Conservation (phyloP, 2,888 invertebrate species). For the Rhingia rostrata region DNA sequence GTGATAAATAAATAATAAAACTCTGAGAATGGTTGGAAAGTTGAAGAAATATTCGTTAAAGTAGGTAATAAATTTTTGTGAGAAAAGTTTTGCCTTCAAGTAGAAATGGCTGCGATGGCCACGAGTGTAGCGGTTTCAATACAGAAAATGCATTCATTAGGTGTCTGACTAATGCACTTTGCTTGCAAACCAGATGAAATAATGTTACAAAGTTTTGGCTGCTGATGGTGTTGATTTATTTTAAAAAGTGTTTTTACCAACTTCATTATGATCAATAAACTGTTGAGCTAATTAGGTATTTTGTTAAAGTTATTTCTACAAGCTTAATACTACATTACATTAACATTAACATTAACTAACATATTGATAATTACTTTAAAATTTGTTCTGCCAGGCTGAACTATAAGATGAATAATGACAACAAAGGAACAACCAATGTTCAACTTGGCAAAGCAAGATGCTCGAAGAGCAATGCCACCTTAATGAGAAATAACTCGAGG, state of each 20-base stretch:
- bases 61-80: slow-evolving; percentile 70
- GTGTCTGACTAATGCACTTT: slow-evolving; percentile 60
- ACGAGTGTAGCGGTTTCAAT: slow-evolving; percentile 32
- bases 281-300: too few relatives aligned
- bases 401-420: too few relatives aligned
- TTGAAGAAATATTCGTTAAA: slow-evolving; percentile 59
- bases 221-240: slow-evolving; percentile 1
- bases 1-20: not conserved
- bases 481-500: too few relatives aligned
- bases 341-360: too few relatives aligned
- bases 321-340: too few relatives aligned
- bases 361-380: too few relatives aligned
- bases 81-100: slow-evolving; percentile 46
- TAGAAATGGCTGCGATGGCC: not conserved
- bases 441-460: too few relatives aligned
- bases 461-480: too few relatives aligned
- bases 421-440: too few relatives aligned
- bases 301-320: too few relatives aligned
- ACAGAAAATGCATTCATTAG: slow-evolving; percentile 61
- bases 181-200: slow-evolving; percentile 26
- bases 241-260: not conserved
- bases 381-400: too few relatives aligned
- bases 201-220: slow-evolving; percentile 26
- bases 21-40: slow-evolving; percentile 39
- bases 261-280: too few relatives aligned